phyloP scores from a whole-genome alignment of 2,797 vertebrate genomes.

The Apogon talboti region DNA sequence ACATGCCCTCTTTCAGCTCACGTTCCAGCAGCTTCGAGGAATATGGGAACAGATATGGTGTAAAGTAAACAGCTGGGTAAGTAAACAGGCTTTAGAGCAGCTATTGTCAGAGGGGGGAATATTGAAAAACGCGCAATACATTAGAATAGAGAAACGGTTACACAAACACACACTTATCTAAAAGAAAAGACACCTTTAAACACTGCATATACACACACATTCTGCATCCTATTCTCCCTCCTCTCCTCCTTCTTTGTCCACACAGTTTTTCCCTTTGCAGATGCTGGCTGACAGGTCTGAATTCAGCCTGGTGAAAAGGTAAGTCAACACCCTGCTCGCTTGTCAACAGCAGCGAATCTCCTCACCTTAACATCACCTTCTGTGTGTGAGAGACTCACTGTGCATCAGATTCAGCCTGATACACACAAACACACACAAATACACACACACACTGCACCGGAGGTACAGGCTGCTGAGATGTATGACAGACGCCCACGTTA shows the following conservation, averaged over 20 bases:
- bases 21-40: constrained; percentile 43
- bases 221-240: constrained; percentile 17
- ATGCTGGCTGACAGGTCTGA: constrained; percentile 58
- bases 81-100: constrained; percentile 54
- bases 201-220: constrained; percentile 20
- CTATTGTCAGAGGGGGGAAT: constrained; percentile 38
- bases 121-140: constrained; percentile 14
- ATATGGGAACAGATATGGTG: constrained; percentile 36
- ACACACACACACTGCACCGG: not conserved
- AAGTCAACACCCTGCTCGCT: constrained; percentile 55
- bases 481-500: not conserved
- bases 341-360: constrained; percentile 45
- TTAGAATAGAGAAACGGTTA: constrained; percentile 1
- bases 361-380: constrained; percentile 33
- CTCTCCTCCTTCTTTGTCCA: constrained; percentile 2
- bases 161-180: not conserved
- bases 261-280: constrained; percentile 26
- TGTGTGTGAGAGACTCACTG: not conserved
- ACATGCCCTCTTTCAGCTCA: constrained; percentile 21
- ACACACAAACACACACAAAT: not conserved
- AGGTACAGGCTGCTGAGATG: not conserved
- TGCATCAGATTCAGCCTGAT: not conserved
- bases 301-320: constrained; percentile 48
- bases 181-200: not conserved
- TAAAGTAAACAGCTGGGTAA: constrained; percentile 57